A percentile compares a stretch with the other conserved stretches of the same genome.
These are phyloP conservation scores for Pentamera pediparva DNA, from an alignment of 53 echinoderm and acorn worm species.

Conservation along the genomic window DNA sequence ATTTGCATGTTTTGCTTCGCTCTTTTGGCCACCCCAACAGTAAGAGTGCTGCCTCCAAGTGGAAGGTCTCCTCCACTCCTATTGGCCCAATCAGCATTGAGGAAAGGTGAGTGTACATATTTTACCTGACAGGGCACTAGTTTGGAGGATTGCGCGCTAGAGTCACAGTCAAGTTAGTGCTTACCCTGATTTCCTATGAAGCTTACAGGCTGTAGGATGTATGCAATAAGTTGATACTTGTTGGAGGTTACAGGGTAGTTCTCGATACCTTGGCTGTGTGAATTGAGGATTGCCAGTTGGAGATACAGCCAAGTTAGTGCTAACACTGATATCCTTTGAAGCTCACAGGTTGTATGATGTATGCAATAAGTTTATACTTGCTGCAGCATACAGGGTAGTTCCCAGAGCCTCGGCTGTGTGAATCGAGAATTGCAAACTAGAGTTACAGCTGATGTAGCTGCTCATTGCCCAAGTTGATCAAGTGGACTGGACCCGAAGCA, in stretches of 20 bases:
- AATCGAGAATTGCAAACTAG: background rate
- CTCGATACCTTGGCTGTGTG: background rate
- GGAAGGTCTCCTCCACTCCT: conserved; percentile 48
- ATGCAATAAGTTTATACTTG: background rate
- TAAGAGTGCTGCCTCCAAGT: conserved; percentile 78
- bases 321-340: background rate
- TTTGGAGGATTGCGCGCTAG: background rate
- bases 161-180: background rate
- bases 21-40: conserved; percentile 39
- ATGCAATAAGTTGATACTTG: background rate
- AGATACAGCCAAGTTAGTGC: background rate
- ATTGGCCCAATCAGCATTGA: conserved; percentile 54
- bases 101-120: conserved; percentile 84
- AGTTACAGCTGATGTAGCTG: too few relatives aligned
- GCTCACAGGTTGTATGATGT: background rate
- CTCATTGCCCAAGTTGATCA: too few relatives aligned
- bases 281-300: background rate
- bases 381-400: background rate
- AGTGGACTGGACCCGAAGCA: too few relatives aligned
- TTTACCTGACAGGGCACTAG: background rate
- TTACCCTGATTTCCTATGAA: background rate
- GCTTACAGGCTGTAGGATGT: background rate
- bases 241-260: background rate
- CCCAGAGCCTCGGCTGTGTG: background rate
- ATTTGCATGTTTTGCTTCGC: conserved; percentile 29